A percentile compares a stretch with the other conserved stretches of the same genome.
phyloP scores from a whole-genome alignment of 1,140 invertebrate genomes.

The Cyclina sinensis region DNA sequence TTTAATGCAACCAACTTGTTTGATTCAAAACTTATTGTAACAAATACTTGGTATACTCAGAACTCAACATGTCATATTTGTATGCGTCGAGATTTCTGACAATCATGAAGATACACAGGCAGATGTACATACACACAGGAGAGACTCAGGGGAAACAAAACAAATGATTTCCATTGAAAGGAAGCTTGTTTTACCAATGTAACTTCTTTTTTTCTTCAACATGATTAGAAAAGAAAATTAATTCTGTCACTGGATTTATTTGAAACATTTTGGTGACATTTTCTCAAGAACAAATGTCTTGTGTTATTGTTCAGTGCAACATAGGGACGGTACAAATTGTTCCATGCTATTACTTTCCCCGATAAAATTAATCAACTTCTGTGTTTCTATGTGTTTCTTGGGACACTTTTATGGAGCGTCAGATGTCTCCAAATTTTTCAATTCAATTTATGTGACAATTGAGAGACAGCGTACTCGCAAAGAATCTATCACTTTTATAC shows the following conservation, averaged over 20 bases:
- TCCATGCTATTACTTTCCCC: conserved; percentile 56
- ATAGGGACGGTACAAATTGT: conserved; percentile 57
- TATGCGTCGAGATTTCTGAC: too few species aligned
- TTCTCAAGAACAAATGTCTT: conserved; percentile 57
- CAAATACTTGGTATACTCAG: too few species aligned
- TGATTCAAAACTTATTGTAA: background rate
- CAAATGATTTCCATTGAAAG: too few species aligned
- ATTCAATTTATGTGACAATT: conserved; percentile 66
- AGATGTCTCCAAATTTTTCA: conserved; percentile 65
- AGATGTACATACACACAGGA: too few species aligned
- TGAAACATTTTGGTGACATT: conserved; percentile 53
- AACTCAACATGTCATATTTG: too few species aligned
- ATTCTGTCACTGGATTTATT: conserved; percentile 50
- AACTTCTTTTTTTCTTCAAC: background rate
- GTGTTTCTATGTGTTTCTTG: conserved; percentile 59
- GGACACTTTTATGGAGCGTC: conserved; percentile 57
- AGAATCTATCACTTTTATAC: conserved; percentile 51
- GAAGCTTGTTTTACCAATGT: too few species aligned
- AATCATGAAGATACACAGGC: too few species aligned
- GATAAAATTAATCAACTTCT: conserved; percentile 66
- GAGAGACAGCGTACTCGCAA: conserved; percentile 27
- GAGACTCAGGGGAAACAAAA: too few species aligned
- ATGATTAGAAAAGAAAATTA: conserved; percentile 40
- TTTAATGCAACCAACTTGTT: background rate
- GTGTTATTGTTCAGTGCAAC: conserved; percentile 41